Evolutionary conservation across 2,888 invertebrate species (phyloP).

Genomic region (Athalia circularis): DNA sequence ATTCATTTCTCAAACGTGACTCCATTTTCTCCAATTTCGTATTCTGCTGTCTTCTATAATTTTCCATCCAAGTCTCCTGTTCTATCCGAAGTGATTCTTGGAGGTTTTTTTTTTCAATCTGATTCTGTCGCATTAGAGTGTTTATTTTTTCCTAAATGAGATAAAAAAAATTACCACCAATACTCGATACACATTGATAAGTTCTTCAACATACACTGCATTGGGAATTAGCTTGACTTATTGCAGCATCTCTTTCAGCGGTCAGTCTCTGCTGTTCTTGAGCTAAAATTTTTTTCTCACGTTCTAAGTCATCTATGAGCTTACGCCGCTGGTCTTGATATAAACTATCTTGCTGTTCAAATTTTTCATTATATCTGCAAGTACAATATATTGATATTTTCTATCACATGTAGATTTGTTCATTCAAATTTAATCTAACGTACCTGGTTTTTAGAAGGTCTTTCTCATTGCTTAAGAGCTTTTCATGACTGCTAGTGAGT

Average conservation of each 20-base stretch:
- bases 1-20: conserved; percentile 81
- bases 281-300: conserved; percentile 59
- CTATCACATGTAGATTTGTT: background rate
- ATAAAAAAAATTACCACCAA: background rate
- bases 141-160: conserved; percentile 61
- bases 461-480: conserved; percentile 79
- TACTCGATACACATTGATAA: background rate
- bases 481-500: conserved; percentile 79
- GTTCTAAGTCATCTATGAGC: conserved; percentile 61
- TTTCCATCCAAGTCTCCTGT: conserved; percentile 80
- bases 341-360: conserved; percentile 65
- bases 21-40: conserved; percentile 80
- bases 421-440: background rate
- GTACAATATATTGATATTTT: background rate
- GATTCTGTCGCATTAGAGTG: conserved; percentile 60
- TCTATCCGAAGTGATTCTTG: conserved; percentile 79
- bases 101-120: conserved; percentile 76
- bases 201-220: conserved; percentile 57
- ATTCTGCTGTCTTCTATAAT: conserved; percentile 80
- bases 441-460: conserved; percentile 78
- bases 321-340: conserved; percentile 60
- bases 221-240: conserved; percentile 57
- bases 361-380: conserved; percentile 63
- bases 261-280: conserved; percentile 61
- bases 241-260: conserved; percentile 57